Evolutionary conservation across 64 coral and sea anemone species (phyloP), one percentile per base, ranked within the genome.

Genomic region (Dendrophyllia cribrosa): DNA sequence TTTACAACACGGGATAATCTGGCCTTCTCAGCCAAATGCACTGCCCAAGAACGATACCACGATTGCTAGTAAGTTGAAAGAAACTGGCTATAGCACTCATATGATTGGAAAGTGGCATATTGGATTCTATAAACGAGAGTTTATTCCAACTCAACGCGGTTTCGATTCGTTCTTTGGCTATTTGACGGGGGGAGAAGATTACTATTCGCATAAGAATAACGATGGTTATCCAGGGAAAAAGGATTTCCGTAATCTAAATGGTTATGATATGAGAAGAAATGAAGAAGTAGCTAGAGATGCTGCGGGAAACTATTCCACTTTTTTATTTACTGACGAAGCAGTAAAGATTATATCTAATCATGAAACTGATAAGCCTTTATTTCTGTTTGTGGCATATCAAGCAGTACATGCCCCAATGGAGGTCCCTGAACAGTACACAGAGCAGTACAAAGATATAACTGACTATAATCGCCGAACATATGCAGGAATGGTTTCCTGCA

Each of bases 51-150:
- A 93, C 52, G 91, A 93, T 0, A 93, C 91, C 14, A 93, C 50
- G 12, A 87, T 93, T 52, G 84, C 91, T 0, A 45, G 69, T 51
- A 93, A 93, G 69, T 19, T 88, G 20, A 77, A 67, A 58, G 85
- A 88, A 50, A 63, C 7, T 73, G 85, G 91, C 1, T 93, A 93
- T 47, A 71, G 78, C 7, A 93, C 91, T 7, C 91, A 93, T 59
- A 79, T 88, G 47, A 56, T 93, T 59, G 91, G 91, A 17, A 93
- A 93, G 66, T 93, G 91, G 91, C 74, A 93, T 58, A 81, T 79
- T 52, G 91, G 91, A 11, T 93, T 88, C 59, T 93, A 93, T 63
- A 93, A 93, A 19, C 16, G 75, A 55, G 92, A 88, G 74, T 93
- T 86, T 52, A 79, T 80, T 66, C 92, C 92, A 62, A 93, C 64